phyloP scores from a whole-genome alignment of 1,140 invertebrate genomes.

The Anastatus disparis region DNA sequence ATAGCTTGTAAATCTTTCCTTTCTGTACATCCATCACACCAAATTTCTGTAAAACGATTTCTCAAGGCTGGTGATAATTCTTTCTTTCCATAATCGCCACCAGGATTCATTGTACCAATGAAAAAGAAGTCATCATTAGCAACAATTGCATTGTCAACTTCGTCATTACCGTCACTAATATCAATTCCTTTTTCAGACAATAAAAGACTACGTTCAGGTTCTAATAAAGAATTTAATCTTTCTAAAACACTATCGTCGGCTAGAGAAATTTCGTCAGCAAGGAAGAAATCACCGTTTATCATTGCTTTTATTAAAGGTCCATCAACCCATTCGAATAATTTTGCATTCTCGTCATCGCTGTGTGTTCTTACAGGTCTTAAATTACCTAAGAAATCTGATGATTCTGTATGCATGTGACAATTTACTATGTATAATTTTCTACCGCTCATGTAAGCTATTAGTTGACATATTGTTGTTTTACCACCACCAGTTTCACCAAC shows the following conservation, averaged over 20 bases:
- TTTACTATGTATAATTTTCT: conserved; percentile 85
- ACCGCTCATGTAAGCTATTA: conserved; percentile 77
- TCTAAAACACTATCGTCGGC: conserved; percentile 99
- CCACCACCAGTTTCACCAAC: conserved; percentile 99
- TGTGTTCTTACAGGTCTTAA: conserved; percentile 87
- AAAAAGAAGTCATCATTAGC: conserved; percentile 88
- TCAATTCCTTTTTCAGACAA: conserved; percentile 86
- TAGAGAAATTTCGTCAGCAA: conserved; percentile 99
- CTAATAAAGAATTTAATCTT: conserved; percentile 94
- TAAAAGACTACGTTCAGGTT: conserved; percentile 91
- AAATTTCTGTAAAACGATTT: conserved; percentile 99
- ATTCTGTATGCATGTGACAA: conserved; percentile 99
- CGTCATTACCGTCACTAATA: conserved; percentile 55
- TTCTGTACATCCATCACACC: conserved; percentile 84
- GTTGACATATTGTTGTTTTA: conserved; percentile 96
- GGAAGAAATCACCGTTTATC: conserved; percentile 86
- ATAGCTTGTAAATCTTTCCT: conserved; percentile 79
- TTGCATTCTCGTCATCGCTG: conserved; percentile 64
- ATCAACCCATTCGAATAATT: conserved; percentile 97
- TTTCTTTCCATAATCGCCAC: conserved; percentile 99
- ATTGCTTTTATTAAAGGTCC: conserved; percentile 94
- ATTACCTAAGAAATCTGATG: conserved; percentile 96
- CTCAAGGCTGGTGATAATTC: conserved; percentile 97
- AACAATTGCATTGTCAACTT: conserved; percentile 71
- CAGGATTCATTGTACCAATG: conserved; percentile 99